A percentile compares a stretch with the other conserved stretches of the same genome.
Evolutionary conservation across 2,888 invertebrate species (phyloP).

Genomic region (Epirrita christyi): DNA sequence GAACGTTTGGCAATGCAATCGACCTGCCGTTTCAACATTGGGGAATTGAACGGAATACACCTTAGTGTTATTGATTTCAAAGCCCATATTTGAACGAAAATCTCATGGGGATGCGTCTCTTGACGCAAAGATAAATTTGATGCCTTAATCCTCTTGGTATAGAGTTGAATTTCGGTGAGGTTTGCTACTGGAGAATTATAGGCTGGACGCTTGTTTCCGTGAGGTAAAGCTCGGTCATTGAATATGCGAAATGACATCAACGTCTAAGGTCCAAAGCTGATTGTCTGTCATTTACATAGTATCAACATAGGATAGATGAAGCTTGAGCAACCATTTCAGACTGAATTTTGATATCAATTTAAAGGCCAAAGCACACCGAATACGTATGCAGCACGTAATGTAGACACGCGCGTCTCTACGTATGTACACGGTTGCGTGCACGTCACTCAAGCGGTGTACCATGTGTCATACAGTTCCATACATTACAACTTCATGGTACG

Average conservation of each 20-base stretch:
- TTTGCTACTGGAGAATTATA: neutral
- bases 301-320: conserved; percentile 18
- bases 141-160: conserved; percentile 2
- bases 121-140: neutral
- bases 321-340: conserved; percentile 2
- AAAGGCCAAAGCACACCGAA: too few species aligned
- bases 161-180: conserved; percentile 16
- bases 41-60: conserved; percentile 12
- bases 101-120: conserved; percentile 7
- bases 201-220: conserved; percentile 20
- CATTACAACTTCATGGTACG: too few species aligned
- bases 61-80: conserved; percentile 19
- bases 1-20: conserved; percentile 59
- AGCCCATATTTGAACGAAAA: conserved; percentile 17
- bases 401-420: too few species aligned
- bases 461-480: too few species aligned
- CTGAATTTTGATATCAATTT: conserved; percentile 9
- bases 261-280: conserved; percentile 29
- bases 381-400: too few species aligned
- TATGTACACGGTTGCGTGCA: too few species aligned
- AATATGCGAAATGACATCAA: conserved; percentile 31
- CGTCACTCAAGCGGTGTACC: too few species aligned
- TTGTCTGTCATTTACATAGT: conserved; percentile 27
- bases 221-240: conserved; percentile 30
- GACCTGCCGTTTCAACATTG: conserved; percentile 41